Percentiles rank a stretch among this genome's conserved stretches.
phyloP scores from a whole-genome alignment of 2,888 invertebrate species.

The Syrphus vitripennis region DNA sequence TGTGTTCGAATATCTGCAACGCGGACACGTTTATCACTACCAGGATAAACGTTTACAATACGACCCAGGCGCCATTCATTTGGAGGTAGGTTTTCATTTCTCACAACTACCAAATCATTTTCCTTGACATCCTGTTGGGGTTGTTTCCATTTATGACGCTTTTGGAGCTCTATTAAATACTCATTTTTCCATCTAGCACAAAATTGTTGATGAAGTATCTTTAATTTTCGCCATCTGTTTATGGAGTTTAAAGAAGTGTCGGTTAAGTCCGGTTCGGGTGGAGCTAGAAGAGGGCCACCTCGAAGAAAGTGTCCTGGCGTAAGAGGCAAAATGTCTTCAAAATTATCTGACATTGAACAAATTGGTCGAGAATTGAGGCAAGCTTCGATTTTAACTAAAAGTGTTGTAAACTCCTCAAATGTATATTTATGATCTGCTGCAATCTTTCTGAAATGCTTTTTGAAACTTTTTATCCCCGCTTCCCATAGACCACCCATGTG shows the following conservation, averaged over 20 bases:
- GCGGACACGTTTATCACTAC: neutral
- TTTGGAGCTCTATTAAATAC: constrained; percentile 52
- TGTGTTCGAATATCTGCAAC: constrained; percentile 8
- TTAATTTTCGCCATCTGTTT: constrained; percentile 37
- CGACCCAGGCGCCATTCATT: constrained; percentile 38
- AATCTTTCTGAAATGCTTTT: too few species aligned
- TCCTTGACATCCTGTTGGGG: neutral
- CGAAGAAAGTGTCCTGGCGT: constrained; percentile 40
- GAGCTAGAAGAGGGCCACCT: constrained; percentile 26
- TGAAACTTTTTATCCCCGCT: too few species aligned
- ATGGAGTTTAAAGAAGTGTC: neutral
- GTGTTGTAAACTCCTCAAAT: too few species aligned
- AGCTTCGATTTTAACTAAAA: constrained; percentile 34
- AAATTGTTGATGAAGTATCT: constrained; percentile 49
- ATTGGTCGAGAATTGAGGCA: constrained; percentile 39
- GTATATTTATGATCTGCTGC: too few species aligned
- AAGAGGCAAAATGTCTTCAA: constrained; percentile 6
- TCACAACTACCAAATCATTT: constrained; percentile 4
- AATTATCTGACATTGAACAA: constrained; percentile 13
- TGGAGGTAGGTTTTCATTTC: constrained; percentile 7
- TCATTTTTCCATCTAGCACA: constrained; percentile 56
- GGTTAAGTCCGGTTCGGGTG: constrained; percentile 11
- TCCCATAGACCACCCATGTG: too few species aligned
- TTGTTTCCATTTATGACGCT: constrained; percentile 48
- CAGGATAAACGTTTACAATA: neutral